phyloP scores from a whole-genome alignment of 2,797 vertebrate genomes.

The Psittacula derbiana region DNA sequence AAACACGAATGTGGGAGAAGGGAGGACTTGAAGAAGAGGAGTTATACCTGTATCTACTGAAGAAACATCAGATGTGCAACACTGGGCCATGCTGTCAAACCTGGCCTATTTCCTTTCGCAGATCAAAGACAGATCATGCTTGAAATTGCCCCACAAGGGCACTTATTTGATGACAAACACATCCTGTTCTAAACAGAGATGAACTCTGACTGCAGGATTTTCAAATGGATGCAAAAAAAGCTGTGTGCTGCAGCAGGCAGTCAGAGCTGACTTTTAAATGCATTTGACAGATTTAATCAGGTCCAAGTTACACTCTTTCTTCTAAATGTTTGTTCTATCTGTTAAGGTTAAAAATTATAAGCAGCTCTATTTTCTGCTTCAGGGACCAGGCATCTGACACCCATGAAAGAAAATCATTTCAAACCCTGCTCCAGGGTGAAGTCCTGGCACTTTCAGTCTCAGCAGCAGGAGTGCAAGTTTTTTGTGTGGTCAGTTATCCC shows the following conservation, averaged over 20 bases:
- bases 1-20: neutral
- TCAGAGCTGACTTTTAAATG: neutral
- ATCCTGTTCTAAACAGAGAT: neutral
- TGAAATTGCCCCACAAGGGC: neutral
- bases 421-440: neutral
- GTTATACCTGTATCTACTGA: neutral
- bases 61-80: neutral
- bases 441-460: neutral
- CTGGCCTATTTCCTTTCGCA: neutral
- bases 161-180: neutral
- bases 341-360: neutral
- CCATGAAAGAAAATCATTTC: neutral
- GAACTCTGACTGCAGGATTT: neutral
- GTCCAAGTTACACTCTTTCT: neutral
- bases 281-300: neutral
- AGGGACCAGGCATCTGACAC: neutral
- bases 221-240: neutral
- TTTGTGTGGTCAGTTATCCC: neutral
- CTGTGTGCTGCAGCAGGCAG: neutral
- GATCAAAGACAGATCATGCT: neutral
- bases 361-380: neutral
- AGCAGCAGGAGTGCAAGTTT: neutral
- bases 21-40: neutral
- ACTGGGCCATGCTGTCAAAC: neutral
- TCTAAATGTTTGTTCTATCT: neutral